These are phyloP conservation scores for Ptychobarbus kaznakovi DNA, from an alignment of 2,797 vertebrate species.

Conservation along the genomic window DNA sequence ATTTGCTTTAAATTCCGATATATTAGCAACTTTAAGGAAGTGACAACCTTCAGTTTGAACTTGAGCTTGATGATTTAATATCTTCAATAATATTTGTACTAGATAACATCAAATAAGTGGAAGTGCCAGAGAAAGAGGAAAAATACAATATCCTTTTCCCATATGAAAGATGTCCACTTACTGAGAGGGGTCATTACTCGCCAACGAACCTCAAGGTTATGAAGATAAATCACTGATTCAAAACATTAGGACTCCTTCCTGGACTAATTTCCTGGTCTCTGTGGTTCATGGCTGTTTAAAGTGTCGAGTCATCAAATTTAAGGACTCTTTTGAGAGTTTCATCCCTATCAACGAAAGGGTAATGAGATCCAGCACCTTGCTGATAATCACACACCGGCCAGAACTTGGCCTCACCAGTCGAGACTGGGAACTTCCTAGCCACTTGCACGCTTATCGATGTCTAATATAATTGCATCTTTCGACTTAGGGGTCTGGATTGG, in stretches of 20 bases:
- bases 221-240: slow-evolving; percentile 62
- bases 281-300: slow-evolving; percentile 52
- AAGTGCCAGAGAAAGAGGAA: slow-evolving; percentile 24
- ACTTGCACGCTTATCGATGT: slow-evolving; percentile 43
- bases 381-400: slow-evolving; percentile 45
- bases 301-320: slow-evolving; percentile 56
- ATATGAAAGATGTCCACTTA: slow-evolving; percentile 56
- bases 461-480: slow-evolving; percentile 41
- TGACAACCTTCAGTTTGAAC: slow-evolving; percentile 36
- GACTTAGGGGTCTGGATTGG: slow-evolving; percentile 2
- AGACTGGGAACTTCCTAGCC: slow-evolving; percentile 4
- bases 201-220: slow-evolving; percentile 58
- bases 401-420: slow-evolving; percentile 20
- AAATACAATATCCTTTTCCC: slow-evolving; percentile 49
- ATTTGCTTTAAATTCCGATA: not conserved
- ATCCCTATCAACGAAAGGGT: slow-evolving; percentile 40
- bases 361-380: slow-evolving; percentile 48
- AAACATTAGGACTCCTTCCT: slow-evolving; percentile 62
- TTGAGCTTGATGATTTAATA: slow-evolving; percentile 39
- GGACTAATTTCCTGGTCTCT: slow-evolving; percentile 55
- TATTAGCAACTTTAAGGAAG: not conserved
- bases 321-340: slow-evolving; percentile 50
- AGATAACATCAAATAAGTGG: slow-evolving; percentile 9
- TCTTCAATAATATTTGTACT: slow-evolving; percentile 28
- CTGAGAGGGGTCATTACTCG: slow-evolving; percentile 50